phyloP scores from a whole-genome alignment of 2,113 vertebrate species.

The Phainopepla nitens region DNA sequence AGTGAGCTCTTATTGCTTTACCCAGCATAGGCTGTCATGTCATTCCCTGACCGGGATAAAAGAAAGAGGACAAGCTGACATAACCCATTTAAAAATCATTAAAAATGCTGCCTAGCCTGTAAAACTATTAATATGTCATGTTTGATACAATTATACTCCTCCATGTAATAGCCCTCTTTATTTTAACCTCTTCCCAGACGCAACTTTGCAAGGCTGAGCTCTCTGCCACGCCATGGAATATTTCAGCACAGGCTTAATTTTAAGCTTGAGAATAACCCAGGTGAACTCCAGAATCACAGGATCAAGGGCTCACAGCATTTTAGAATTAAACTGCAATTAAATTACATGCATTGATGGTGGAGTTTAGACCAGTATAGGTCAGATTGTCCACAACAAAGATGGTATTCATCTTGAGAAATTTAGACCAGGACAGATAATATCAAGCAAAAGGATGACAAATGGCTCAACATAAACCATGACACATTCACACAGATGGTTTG shows the following conservation, averaged over 20 bases:
- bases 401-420: not conserved
- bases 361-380: not conserved
- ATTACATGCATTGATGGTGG: not conserved
- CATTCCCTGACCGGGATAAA: not conserved
- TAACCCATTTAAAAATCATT: constrained; percentile 55
- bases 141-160: not conserved
- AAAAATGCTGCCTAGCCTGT: constrained; percentile 11
- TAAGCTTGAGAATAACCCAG: not conserved
- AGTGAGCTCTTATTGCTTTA: not conserved
- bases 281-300: not conserved
- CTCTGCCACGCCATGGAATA: not conserved
- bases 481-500: constrained; percentile 25
- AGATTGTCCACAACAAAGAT: not conserved
- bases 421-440: not conserved
- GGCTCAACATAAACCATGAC: not conserved
- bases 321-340: not conserved
- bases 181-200: not conserved
- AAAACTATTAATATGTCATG: constrained; percentile 14
- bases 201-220: not conserved
- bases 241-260: not conserved
- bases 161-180: not conserved
- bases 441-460: constrained; percentile 14
- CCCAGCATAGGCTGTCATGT: not conserved
- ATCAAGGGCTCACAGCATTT: not conserved
- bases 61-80: constrained; percentile 52